A percentile compares a stretch with the other conserved stretches of the same genome.
These are phyloP conservation scores for Pelodiscus sinensis DNA, from an alignment of 2,113 vertebrate genomes.

Conservation along the genomic window DNA sequence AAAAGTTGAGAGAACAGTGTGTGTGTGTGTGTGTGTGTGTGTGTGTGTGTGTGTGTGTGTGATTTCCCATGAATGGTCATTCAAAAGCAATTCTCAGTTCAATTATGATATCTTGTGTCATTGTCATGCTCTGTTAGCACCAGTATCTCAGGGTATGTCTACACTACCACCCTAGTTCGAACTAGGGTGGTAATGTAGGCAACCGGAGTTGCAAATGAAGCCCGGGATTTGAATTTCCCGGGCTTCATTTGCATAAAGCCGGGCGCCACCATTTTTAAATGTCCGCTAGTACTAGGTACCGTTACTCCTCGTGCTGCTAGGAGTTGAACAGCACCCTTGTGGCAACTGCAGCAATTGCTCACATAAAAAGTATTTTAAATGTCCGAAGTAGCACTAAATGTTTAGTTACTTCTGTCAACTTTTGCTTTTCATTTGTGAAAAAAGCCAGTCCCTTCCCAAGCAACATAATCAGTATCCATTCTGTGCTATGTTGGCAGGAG, in stretches of 20 bases:
- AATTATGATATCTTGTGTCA: fast-evolving
- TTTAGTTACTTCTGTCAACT: neutral
- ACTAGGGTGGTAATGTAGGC: too few relatives aligned
- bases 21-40: too few relatives aligned
- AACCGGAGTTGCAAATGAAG: too few relatives aligned
- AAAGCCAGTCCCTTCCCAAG: too few relatives aligned
- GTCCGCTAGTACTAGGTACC: too few relatives aligned
- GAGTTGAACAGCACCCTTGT: neutral
- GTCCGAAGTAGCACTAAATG: neutral
- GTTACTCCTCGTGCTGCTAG: neutral
- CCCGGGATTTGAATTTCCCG: too few relatives aligned
- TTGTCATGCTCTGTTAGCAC: neutral
- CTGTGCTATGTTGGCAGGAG: too few relatives aligned
- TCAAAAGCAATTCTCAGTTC: neutral
- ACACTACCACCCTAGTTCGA: too few relatives aligned
- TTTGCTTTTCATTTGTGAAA: neutral
- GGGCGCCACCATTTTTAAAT: too few relatives aligned
- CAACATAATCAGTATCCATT: too few relatives aligned
- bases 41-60: too few relatives aligned
- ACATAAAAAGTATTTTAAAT: neutral
- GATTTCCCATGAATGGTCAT: neutral
- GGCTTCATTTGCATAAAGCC: too few relatives aligned
- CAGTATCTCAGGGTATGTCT: neutral
- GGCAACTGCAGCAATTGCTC: neutral
- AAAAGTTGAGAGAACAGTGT: neutral